Evolutionary conservation across 2,113 vertebrate species (phyloP).

Genomic region (Thalassoma bifasciatum): DNA sequence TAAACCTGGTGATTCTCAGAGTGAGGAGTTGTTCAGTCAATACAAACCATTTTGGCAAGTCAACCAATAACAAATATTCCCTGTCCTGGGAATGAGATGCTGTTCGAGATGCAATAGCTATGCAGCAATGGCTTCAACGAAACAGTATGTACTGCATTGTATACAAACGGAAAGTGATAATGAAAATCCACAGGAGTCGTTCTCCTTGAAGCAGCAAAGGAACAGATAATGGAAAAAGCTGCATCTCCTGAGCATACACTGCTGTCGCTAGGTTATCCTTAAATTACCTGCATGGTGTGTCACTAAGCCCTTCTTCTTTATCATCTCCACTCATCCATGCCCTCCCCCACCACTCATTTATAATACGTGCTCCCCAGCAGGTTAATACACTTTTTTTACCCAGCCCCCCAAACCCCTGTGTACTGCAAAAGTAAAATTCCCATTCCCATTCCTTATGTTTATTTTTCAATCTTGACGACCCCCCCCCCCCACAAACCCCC

Average conservation of each 20-base stretch:
- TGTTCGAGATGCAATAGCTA: not conserved
- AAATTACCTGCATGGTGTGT: slow-evolving; percentile 3
- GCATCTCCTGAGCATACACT: slow-evolving; percentile 26
- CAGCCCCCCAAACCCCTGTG: not conserved
- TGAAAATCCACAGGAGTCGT: slow-evolving; percentile 21
- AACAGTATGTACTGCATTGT: not conserved
- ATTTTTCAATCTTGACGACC: slow-evolving; percentile 19
- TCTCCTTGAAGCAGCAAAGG: slow-evolving; percentile 23
- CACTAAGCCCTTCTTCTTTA: slow-evolving; percentile 18
- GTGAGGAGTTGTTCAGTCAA: no score
- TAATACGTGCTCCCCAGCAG: slow-evolving; percentile 1
- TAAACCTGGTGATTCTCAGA: no score
- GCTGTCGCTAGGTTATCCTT: slow-evolving; percentile 15
- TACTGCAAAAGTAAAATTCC: not conserved
- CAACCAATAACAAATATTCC: not conserved
- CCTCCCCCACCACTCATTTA: not conserved
- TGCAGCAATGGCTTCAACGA: not conserved
- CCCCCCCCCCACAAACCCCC: slow-evolving; percentile 14
- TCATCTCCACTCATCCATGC: not conserved
- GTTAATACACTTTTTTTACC: slow-evolving; percentile 14
- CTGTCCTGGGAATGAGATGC: not conserved
- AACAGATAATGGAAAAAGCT: slow-evolving; percentile 53
- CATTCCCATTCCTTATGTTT: slow-evolving; percentile 8
- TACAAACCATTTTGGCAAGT: no score
- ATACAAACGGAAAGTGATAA: slow-evolving; percentile 12